Base-by-base conservation (phyloP, 2,797 vertebrate species). In the Petrocephalus sullivani region DNA sequence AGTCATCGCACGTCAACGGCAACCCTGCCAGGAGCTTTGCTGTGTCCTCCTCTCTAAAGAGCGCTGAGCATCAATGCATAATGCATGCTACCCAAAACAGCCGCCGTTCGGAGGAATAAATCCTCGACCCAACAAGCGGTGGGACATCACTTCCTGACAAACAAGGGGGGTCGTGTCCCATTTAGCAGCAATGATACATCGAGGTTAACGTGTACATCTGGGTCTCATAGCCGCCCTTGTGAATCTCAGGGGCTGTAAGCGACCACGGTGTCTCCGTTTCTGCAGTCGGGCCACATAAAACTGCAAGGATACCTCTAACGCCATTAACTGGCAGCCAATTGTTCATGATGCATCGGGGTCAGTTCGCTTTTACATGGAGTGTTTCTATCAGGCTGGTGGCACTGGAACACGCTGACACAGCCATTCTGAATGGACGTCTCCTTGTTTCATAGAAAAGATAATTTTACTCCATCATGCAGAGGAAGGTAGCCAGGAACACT, bases 41-140 rank as follows among this genome's bases (percentile, higher is more conserved):
- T 33, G 23, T 33, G 61, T 67, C 61, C 23, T 14, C 49, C 86
- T 14, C 19, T 12, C 28, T 71, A 71, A 54, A 16, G 60, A 53
- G 19, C 61, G 57, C 19, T 16, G 60, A 16, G 60, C 86, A 87
- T 87, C 90, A 67, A 84, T 87, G 89, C 88, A 88, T 87, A 91
- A 90, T 88, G 87, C 57, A 61, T 88, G 28, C 83, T 83, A 85
- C 87, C 49, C 21, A 58, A 89, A 57, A 14, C 28, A 87, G 88
- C 89, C 82, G 87, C 89, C 87, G 57, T 91, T 87, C 87, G 51
- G 82, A 71, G 88, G 78, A 33, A 54, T 53, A 75, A 28, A 87
- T 54, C 41, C 64, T 46, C 49, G 51, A 87, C 86, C 51, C 61
- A 53, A 54, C 46, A 54, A 75, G 61, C 61, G 16, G 64, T 41